Base-by-base conservation (phyloP, 2,888 invertebrate species). In the Parnassius apollo region DNA sequence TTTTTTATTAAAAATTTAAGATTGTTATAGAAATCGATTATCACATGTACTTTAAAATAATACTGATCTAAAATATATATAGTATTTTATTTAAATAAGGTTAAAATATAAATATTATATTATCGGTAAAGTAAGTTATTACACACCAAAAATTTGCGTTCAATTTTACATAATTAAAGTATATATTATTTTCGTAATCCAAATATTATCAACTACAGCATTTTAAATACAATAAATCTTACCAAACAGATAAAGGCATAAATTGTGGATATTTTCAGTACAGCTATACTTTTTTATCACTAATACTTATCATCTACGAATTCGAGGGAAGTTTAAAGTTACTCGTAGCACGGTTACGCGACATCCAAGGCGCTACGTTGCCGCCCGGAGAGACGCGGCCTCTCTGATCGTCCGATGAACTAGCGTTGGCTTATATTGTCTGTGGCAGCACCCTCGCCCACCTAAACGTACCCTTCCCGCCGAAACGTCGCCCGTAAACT, bases 371-470 rank as follows among this genome's bases (percentile, higher is more conserved):
- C 75, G 74, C 76, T 77, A 68, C 77, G 78, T 77, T 74, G 67
- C 75, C 76, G 77, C 64, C 64, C 68, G 68, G 79, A 78, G 81
- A 77, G 86, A 81, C 75, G 75, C 74, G 75, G 71, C 69, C 78
- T 81, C 79, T 89, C 85, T 90, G 88, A 74, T 69, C 78, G 69
- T 75, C 71, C 72, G 74, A 69, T 74, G 61, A 64, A 67, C 71
- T 66, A 76, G 65, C 85, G 80, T 78, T 75, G 81, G 77, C 83
- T 89, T 90, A 80, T 89, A 88, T 82, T 61, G 63, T 63, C 61
- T 72, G 66, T 68, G 58, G 64, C 59, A 63, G 67, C 66, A 62
- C 65, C 66, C 67, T 69, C 71, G 61, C 72, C 71, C 71, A 66
- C 70, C 68, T 64, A 66, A 65, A 65, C 56, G 62, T 66, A 59